Evolutionary conservation across 1,140 invertebrate genomes (phyloP), one percentile per base, ranked within the genome.

Genomic region (Streblospio benedicti): DNA sequence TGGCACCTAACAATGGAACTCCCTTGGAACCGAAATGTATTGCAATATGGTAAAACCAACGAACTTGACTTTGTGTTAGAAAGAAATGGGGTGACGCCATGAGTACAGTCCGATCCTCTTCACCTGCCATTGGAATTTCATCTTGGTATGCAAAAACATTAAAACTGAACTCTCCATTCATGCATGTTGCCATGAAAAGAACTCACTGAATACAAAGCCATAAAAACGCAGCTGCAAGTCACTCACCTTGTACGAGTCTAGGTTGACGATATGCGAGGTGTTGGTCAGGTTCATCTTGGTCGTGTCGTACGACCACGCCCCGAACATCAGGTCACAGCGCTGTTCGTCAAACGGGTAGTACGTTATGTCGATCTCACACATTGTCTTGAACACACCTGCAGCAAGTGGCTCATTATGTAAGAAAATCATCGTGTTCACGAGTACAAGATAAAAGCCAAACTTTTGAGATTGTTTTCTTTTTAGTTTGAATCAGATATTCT

Each of bases 321-420:
- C 61, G 35, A 63, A 63, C 38, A 28, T 47, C 49, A 63, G 51
- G 20, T 52, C 18, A 28, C 61, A 63, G 12, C 18, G 20, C 33
- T 63, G 61, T 31, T 57, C 50, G 51, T 63, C 61, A 33, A 63
- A 63, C 23, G 61, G 61, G 23, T 63, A 63, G 41, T 51, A 59
- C n/a, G 47, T 59, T 3, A 63, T 63, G 57, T 63, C 57, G 33
- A 63, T 59, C 27, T n/a, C 33, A 35, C 61, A 63, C 57, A 63
- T 59, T 1, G 61, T 63, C 38, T 58, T 57, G 43, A 62, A 62
- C 16, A 62, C 60, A 51, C 60, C 60, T 62, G 47, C 12, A 6
- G 23, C 12, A 49, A 49, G 23, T 49, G 12, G 45, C 6, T 14
- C 23, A 23, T 49, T 47, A 38, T 28, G n/a, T 9, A 2, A 25